phyloP scores from a whole-genome alignment of 2,113 vertebrate genomes.

The Odontesthes bonariensis region DNA sequence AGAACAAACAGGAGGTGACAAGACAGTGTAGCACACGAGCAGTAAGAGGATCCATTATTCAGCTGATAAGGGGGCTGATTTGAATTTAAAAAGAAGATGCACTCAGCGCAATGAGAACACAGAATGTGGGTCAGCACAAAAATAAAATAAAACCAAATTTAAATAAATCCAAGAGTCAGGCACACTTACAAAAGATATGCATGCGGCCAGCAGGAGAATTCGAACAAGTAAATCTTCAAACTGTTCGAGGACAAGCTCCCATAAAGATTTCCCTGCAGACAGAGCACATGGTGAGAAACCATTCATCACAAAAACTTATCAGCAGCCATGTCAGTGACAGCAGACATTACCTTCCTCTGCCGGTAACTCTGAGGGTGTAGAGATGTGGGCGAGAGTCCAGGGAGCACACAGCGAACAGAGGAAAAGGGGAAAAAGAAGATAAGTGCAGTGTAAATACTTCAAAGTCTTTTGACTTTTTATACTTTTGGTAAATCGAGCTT shows the following conservation, averaged over 20 bases:
- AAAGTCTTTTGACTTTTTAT: neutral
- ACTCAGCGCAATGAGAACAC: too few relatives aligned
- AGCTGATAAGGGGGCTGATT: too few relatives aligned
- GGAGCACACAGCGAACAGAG: conserved; percentile 50
- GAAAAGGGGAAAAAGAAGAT: neutral
- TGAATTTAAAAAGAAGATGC: too few relatives aligned
- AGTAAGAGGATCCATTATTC: neutral
- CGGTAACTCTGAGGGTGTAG: conserved; percentile 87
- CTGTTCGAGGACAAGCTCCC: conserved; percentile 96
- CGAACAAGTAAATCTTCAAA: conserved; percentile 99
- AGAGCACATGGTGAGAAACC: conserved; percentile 12
- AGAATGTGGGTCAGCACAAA: too few relatives aligned
- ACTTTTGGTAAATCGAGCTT: neutral
- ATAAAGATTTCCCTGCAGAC: conserved; percentile 94
- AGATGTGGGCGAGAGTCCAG: conserved; percentile 51
- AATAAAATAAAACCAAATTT: neutral
- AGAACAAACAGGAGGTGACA: too few relatives aligned
- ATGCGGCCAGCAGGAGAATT: conserved; percentile 97
- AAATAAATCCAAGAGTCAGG: neutral
- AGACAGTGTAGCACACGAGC: too few relatives aligned
- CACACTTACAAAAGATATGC: conserved; percentile 96
- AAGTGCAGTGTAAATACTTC: conserved; percentile 8
- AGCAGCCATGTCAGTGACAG: neutral
- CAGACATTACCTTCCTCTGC: conserved; percentile 93
- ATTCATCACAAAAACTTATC: conserved; percentile 1